Conservation (phyloP, 2,888 invertebrate genomes). For the Halictus ligatus region DNA sequence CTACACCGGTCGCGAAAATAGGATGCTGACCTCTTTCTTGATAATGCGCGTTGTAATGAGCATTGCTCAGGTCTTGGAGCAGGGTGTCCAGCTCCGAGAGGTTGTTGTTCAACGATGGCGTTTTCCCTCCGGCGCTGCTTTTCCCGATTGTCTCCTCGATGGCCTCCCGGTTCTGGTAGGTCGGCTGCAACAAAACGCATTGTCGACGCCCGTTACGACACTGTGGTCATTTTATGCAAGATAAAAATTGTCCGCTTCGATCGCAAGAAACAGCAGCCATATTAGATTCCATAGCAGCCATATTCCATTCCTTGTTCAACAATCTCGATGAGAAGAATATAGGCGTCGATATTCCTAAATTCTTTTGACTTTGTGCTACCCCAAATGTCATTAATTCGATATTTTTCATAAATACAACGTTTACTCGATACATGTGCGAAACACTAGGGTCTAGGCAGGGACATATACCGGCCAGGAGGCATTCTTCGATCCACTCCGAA, state of each 20-base stretch:
- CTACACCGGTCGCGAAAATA: neutral
- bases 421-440: no score
- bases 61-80: conserved; percentile 95
- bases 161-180: conserved; percentile 87
- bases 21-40: conserved; percentile 83
- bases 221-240: neutral
- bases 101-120: conserved; percentile 88
- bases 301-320: neutral
- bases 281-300: neutral
- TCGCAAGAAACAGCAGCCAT: neutral
- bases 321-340: neutral
- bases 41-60: conserved; percentile 86
- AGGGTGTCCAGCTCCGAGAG: conserved; percentile 96
- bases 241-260: neutral
- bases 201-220: neutral
- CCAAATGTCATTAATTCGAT: neutral
- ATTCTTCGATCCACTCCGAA: no score
- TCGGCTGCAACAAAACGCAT: conserved; percentile 86
- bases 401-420: neutral
- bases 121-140: conserved; percentile 81
- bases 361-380: neutral
- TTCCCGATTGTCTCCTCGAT: conserved; percentile 86
- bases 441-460: no score
- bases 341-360: neutral
- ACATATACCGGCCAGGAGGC: no score